Percentiles rank a stretch among this genome's conserved stretches.
phyloP scores from a whole-genome alignment of 2,888 invertebrate genomes.

The Dasysyrphus tricinctus region DNA sequence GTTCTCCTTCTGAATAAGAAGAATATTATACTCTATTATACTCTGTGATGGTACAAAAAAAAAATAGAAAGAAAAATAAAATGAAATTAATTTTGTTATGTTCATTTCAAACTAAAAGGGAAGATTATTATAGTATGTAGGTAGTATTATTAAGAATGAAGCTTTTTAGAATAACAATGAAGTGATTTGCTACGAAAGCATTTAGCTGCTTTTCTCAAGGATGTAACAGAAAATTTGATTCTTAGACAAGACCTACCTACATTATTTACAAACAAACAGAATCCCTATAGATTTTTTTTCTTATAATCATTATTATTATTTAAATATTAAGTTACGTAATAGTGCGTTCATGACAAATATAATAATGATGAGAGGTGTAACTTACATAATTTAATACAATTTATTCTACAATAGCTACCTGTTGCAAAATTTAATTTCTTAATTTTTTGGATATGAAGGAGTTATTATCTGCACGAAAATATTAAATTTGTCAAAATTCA shows the following conservation, averaged over 20 bases:
- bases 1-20: not conserved
- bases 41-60: not conserved
- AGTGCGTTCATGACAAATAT: not conserved
- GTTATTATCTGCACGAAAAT: slow-evolving; percentile 10
- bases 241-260: not conserved
- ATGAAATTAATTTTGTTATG: not conserved
- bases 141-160: too few species aligned
- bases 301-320: too few species aligned
- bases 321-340: not conserved
- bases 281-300: not conserved
- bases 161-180: not conserved
- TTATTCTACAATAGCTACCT: too few species aligned
- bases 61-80: not conserved
- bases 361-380: not conserved
- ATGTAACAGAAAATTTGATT: not conserved
- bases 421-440: not conserved
- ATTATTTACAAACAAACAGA: not conserved
- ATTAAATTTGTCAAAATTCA: slow-evolving; percentile 5
- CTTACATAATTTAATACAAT: not conserved
- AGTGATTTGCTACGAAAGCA: not conserved
- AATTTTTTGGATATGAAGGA: not conserved
- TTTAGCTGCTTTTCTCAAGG: not conserved
- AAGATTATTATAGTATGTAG: too few species aligned
- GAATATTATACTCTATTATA: not conserved
- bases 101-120: too few species aligned